A percentile compares a stretch with the other conserved stretches of the same genome.
These are phyloP conservation scores for Pheosia tremula DNA, from an alignment of 2,888 invertebrate species.

Conservation along the genomic window DNA sequence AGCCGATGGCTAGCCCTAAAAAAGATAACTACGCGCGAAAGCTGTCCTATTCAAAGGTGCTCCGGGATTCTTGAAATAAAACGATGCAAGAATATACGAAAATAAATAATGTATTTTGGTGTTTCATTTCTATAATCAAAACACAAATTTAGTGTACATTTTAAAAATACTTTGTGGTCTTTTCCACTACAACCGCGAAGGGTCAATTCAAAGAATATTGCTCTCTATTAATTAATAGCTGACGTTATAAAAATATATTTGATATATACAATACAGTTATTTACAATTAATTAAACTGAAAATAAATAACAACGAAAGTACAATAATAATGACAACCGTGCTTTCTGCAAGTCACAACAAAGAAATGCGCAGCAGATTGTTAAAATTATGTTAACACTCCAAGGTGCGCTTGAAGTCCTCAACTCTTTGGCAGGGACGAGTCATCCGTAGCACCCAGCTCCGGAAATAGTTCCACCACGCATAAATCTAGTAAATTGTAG, in stretches of 20 bases:
- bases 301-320: slow-evolving; percentile 23
- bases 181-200: slow-evolving; percentile 38
- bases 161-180: slow-evolving; percentile 43
- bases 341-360: slow-evolving; percentile 34
- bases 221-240: slow-evolving; percentile 34
- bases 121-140: slow-evolving; percentile 55
- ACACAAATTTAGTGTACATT: slow-evolving; percentile 27
- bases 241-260: slow-evolving; percentile 70
- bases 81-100: slow-evolving; percentile 47
- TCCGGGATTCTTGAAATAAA: slow-evolving; percentile 10
- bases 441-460: slow-evolving; percentile 73
- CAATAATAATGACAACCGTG: slow-evolving; percentile 27
- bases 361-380: slow-evolving; percentile 23
- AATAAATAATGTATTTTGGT: slow-evolving; percentile 75
- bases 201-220: slow-evolving; percentile 37
- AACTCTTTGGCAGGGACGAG: slow-evolving; percentile 58
- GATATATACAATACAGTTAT: slow-evolving; percentile 54
- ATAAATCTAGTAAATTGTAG: slow-evolving; percentile 91
- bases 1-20: no score
- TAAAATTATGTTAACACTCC: slow-evolving; percentile 30
- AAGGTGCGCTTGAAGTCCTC: slow-evolving; percentile 36
- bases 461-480: slow-evolving; percentile 91
- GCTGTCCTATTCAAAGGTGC: no score
- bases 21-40: no score
- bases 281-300: slow-evolving; percentile 33